Evolutionary conservation across 2,888 invertebrate genomes (phyloP), one percentile per base, ranked within the genome.

Genomic region (Cerastis leucographa): DNA sequence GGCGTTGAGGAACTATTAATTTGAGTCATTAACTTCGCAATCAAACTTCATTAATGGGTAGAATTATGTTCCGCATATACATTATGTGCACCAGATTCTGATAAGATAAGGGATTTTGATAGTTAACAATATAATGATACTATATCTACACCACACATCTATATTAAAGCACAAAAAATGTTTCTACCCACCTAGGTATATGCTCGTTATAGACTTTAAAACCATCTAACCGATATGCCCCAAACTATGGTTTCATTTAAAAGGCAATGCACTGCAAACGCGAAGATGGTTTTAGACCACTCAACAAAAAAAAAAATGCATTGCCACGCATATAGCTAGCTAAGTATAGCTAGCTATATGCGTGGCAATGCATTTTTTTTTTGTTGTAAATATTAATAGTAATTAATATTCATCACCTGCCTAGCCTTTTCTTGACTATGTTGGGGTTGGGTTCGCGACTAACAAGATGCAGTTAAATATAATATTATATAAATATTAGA

Each of bases 11-110:
- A 74, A 49, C 74, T 49, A 75, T 74, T 44, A 62, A 51, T 75
- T 44, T 75, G n/a, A 35, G 42, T 51, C 51, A 76, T 75, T 75
- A 75, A 62, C 12, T 51, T 62, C 35, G 17, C 76, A 62, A 51
- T 75, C 44, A 62, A 75, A 75, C 51, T 76, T 62, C 62, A 75
- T 51, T 75, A 61, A 74, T 75, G 61, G 40, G 75, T 75, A 14
- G 49, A 61, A 75, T 49, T n/a, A 49, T 49, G 42, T 42, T 42
- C n/a, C 22, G 51, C 22, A 42, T 29, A n/a, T 29, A 71, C 22
- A 71, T 72, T 49, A 2, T 17, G 49, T 70, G 9, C 42, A 42
- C 14, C n/a, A 14, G 14, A 35, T 46, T 35, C 44, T 46, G 40
- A 2, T 70, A n/a, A 46, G n/a, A 12, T 25, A 40, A 12, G 8